Evolutionary conservation across 2,888 invertebrate genomes (phyloP).

Genomic region (Leptodirus hochenwartii): DNA sequence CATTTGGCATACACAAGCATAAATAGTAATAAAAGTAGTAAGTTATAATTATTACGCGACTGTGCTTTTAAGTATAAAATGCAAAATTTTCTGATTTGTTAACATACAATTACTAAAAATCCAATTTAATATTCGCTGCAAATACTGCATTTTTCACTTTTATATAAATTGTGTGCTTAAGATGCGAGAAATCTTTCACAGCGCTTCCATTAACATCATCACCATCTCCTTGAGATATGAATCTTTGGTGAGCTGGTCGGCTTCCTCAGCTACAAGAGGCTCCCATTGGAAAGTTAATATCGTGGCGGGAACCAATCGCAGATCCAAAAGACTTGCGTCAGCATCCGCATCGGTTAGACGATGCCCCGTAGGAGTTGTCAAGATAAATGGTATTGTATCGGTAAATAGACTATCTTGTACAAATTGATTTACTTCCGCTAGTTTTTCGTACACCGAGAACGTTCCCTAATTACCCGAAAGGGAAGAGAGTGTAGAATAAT

Average conservation of each 20-base stretch:
- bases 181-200: too few species aligned
- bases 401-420: constrained; percentile 58
- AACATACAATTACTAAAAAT: too few species aligned
- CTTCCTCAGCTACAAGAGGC: constrained; percentile 30
- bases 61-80: too few species aligned
- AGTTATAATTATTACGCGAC: too few species aligned
- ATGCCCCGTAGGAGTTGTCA: constrained; percentile 49
- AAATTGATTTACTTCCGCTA: constrained; percentile 56
- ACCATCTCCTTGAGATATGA: constrained; percentile 63
- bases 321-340: constrained; percentile 56
- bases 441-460: constrained; percentile 68
- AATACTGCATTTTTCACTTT: too few species aligned
- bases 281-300: constrained; percentile 62
- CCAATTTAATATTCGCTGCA: too few species aligned
- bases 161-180: too few species aligned
- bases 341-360: constrained; percentile 46
- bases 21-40: too few species aligned
- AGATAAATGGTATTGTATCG: constrained; percentile 33
- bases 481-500: background rate
- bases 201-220: constrained; percentile 45
- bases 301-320: constrained; percentile 66
- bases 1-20: too few species aligned
- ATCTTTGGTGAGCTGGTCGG: constrained; percentile 32
- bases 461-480: constrained; percentile 49
- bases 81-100: too few species aligned